Base-by-base conservation (phyloP, 2,797 vertebrate species). In the Notolabrus celidotus region DNA sequence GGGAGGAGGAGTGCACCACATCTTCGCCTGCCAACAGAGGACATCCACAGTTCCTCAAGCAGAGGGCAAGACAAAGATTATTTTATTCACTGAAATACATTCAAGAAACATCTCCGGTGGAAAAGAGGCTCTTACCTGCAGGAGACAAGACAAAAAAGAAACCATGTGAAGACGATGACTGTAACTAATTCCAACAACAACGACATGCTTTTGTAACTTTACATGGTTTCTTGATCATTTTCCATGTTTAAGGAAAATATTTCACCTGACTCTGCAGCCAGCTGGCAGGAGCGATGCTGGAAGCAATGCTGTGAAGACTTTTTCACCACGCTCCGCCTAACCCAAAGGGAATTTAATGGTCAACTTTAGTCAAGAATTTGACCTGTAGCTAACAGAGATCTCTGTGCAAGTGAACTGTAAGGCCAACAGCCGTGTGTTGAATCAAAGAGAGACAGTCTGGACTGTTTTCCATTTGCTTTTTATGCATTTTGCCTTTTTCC, bases 1-100 rank as follows among this genome's bases (percentile, higher is more conserved):
- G 63, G 71, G 71, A 80, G 67, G 63, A 88, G 79, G 71, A 38
- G 69, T 68, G 73, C 63, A 50, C 57, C 80, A 65, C 72, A 55
- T 83, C 79, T 75, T 85, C 58, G 68, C 80, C 86, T 84, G 85
- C 83, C 80, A 68, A 60, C 75, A 74, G 82, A 86, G 82, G 89
- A 88, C 84, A 78, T 67, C 82, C 55, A 58, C 83, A 77, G 81
- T 61, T 86, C 88, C 74, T 74, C 29, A 43, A 80, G 71, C 83
- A 87, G 87, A 89, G 71, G 88, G 88, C 86, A 71, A 86, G 83
- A 86, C 72, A 78, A 89, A 86, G 79, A 84, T 80, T 52, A 72
- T 88, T 89, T 88, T 85, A 84, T 83, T 80, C 45, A 71, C 86
- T 74, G 68, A 85, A 79, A 84, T n/a, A 71, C 64, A 57, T 85